phyloP scores from a whole-genome alignment of 2,113 vertebrate genomes.

The Blennius ocellaris region DNA sequence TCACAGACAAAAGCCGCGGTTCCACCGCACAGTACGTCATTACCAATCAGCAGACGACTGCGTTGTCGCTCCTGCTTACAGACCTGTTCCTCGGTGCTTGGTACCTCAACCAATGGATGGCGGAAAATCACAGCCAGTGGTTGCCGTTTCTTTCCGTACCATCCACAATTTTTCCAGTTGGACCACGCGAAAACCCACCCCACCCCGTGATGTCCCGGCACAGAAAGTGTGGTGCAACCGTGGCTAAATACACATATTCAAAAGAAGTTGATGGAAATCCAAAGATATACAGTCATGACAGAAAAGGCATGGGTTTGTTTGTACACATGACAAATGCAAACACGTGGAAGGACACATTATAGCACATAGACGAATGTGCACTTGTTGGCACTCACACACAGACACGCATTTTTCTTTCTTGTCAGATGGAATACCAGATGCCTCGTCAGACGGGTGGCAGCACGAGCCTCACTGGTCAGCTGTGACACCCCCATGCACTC shows the following conservation, averaged over 20 bases:
- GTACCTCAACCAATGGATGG: too few species aligned
- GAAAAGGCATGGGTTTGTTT: conserved; percentile 9
- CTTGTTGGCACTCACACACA: not conserved
- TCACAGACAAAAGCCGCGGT: too few species aligned
- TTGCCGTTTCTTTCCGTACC: too few species aligned
- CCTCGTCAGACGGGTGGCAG: conserved; percentile 56
- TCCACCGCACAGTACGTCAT: too few species aligned
- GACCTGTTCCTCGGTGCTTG: too few species aligned
- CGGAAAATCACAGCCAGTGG: too few species aligned
- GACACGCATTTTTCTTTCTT: conserved; percentile 6
- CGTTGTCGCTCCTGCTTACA: too few species aligned
- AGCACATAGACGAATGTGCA: not conserved
- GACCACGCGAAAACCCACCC: too few species aligned
- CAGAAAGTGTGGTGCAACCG: too few species aligned
- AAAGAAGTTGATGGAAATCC: conserved; percentile 3
- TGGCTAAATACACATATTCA: not conserved
- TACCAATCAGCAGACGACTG: too few species aligned
- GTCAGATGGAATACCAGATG: conserved; percentile 74
- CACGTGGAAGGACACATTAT: conserved; percentile 3
- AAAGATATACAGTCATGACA: not conserved
- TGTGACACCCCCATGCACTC: conserved; percentile 45
- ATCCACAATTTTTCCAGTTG: too few species aligned
- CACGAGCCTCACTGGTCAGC: conserved; percentile 53
- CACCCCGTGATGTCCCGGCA: too few species aligned
- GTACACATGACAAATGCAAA: not conserved